Evolutionary conservation across 2,797 vertebrate species (phyloP), one percentile per base, ranked within the genome.

Genomic region (Pipistrellus kuhlii): DNA sequence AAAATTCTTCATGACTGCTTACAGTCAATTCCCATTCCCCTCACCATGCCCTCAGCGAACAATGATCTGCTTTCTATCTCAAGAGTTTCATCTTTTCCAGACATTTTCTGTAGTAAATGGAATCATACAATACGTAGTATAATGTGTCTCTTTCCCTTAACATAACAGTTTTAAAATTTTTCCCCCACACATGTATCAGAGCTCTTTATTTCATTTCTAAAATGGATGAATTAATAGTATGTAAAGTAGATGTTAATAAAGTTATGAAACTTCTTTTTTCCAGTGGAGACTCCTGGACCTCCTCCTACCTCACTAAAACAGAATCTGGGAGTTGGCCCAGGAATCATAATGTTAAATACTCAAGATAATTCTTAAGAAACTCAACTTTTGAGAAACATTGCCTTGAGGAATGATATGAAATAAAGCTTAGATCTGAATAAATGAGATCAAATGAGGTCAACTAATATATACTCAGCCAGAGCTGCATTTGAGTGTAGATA

Each of bases 371-470:
- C 15, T 51, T 69, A 69, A 82, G 87, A 53, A 90, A 85, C 11
- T 78, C 9, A 10, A 85, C 57, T 13, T 66, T 92, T 87, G 62
- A 94, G 92, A 57, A 83, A 73, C 5, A n/a, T 2, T 84, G 76
- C 64, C 18, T 35, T 41, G 32, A 35, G n/a, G 64, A 90, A 87
- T 82, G 15, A n/a, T 75, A 17, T 23, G 7, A 83, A 85, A 51
- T 81, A 41, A 84, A 77, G 21, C 66, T 21, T 25, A 55, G 20
- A 25, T 85, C 55, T 73, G 75, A 73, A 66, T 93, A 94, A 71
- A 59, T 9, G 69, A 82, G 38, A 55, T 64, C 62, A 77, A 55
- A 20, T 8, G 35, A 84, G 35, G 55, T 62, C 72, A n/a, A 11
- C 30, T 66, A 72, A 38, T 32, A 46, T 4, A 82, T 7, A 14